Conservation (phyloP, 53 echinoderm and acorn worm genomes). For the Zoroaster sp. region DNA sequence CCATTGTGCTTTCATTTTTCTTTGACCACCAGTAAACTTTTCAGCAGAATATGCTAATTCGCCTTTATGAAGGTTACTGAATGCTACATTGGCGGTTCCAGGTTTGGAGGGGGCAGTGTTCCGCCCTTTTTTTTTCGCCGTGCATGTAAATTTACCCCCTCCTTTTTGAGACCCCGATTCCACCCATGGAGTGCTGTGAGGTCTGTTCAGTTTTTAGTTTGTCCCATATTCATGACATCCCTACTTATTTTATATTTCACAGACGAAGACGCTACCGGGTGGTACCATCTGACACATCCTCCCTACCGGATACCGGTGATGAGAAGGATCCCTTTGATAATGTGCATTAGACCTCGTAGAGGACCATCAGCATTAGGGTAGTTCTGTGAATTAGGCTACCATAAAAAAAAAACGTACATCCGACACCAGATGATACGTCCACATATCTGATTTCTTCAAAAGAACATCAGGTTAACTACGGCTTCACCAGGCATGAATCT, state of each 20-base stretch:
- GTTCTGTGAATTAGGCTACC: neutral
- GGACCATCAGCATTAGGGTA: neutral
- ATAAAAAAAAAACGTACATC: neutral
- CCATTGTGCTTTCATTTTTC: no score
- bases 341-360: neutral
- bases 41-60: no score
- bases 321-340: slow-evolving; percentile 54
- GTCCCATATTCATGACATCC: neutral
- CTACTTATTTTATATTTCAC: neutral
- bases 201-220: neutral
- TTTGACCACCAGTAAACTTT: no score
- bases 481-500: no score
- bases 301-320: slow-evolving; percentile 62
- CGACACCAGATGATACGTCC: neutral
- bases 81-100: no score
- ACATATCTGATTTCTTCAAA: no score
- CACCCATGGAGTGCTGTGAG: neutral
- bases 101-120: no score
- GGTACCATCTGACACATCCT: slow-evolving; percentile 68
- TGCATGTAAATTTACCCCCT: no score
- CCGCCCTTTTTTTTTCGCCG: no score
- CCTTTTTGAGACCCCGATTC: neutral
- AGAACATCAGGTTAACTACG: no score
- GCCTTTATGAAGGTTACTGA: no score
- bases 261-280: slow-evolving; percentile 84